Percentiles rank a stretch among this genome's conserved stretches.
phyloP scores from a whole-genome alignment of 1,140 invertebrate genomes.

The Drosophila triauraria region DNA sequence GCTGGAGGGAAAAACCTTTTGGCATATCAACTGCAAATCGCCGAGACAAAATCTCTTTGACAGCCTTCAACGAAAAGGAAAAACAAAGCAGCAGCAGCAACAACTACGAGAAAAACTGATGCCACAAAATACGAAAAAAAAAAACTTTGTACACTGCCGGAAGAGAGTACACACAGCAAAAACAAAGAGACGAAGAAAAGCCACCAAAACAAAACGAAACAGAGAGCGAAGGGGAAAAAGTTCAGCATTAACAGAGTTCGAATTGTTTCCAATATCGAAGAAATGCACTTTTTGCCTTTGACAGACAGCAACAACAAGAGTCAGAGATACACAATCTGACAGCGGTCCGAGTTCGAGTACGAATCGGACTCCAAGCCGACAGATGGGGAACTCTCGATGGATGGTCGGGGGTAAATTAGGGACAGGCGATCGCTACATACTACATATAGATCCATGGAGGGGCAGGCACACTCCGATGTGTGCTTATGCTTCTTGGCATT shows the following conservation, averaged over 20 bases:
- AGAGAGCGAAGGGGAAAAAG: slow-evolving; percentile 29
- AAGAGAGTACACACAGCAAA: slow-evolving; percentile 63
- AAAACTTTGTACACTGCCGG: slow-evolving; percentile 74
- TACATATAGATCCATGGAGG: neutral
- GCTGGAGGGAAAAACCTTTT: slow-evolving; percentile 53
- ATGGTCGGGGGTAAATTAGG: slow-evolving; percentile 12
- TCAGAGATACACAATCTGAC: slow-evolving; percentile 70
- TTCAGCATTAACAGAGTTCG: slow-evolving; percentile 60
- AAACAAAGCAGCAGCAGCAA: slow-evolving; percentile 20
- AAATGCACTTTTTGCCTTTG: slow-evolving; percentile 70
- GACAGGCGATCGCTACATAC: slow-evolving; percentile 2
- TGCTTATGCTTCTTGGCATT: slow-evolving; percentile 49
- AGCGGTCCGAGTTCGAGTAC: slow-evolving; percentile 50
- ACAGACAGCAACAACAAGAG: slow-evolving; percentile 60
- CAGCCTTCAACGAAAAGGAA: slow-evolving; percentile 58
- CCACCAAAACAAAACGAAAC: neutral
- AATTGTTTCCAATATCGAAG: slow-evolving; percentile 78
- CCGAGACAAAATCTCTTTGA: slow-evolving; percentile 61
- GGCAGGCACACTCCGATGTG: slow-evolving; percentile 9
- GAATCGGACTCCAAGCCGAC: slow-evolving; percentile 24
- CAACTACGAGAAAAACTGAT: slow-evolving; percentile 59
- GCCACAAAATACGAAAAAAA: slow-evolving; percentile 55
- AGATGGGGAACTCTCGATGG: slow-evolving; percentile 23
- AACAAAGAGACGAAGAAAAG: slow-evolving; percentile 15
- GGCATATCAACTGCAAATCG: slow-evolving; percentile 58